Base-by-base conservation (phyloP, 2,888 invertebrate genomes). In the Elysia crispata region DNA sequence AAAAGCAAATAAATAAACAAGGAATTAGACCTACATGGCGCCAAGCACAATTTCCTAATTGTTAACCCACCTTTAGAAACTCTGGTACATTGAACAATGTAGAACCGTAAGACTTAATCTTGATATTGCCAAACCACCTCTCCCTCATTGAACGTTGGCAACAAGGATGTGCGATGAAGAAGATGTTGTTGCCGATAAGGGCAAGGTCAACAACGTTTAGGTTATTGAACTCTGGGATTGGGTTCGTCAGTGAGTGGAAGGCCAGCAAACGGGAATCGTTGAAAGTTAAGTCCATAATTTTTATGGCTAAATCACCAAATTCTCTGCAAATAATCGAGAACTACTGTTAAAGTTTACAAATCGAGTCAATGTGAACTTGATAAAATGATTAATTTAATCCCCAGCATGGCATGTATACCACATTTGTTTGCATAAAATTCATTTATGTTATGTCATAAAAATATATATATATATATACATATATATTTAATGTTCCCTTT, bases 61-160 rank as follows among this genome's bases (percentile, higher is more conserved):
- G n/a, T 33, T 25, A 25, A 23, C 78, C 76, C 66, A 91, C 91
- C 87, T 92, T 92, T 33, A 92, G 83, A 87, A 89, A 90, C 33
- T 88, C 88, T 0, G 92, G 91, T 8, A 92, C 82, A 30, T 89
- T 85, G 13, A 90, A 73, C 0, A 90, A 90, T 1, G 89, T 89
- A 88, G 89, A 90, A 73, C 88, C 87, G 15, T 91, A 84, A 57
- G 92, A 92, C 57, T 91, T 86, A 5, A 92, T 87, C 33, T 90
- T 87, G 60, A 92, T 88, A 30, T 89, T 85, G 1, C 92, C 92
- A 77, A 88, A 91, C 80, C 93, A 91, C 73, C 92, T 89, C 54
- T 91, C 90, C 6, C 92, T 92, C n/a, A 93, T 89, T 92, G 93
- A 93, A 82, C 92, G 90, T 87, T 93, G 93, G 85, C 93, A 93